Conservation (phyloP, 2,797 vertebrate genomes). For the Streptopelia turtur region DNA sequence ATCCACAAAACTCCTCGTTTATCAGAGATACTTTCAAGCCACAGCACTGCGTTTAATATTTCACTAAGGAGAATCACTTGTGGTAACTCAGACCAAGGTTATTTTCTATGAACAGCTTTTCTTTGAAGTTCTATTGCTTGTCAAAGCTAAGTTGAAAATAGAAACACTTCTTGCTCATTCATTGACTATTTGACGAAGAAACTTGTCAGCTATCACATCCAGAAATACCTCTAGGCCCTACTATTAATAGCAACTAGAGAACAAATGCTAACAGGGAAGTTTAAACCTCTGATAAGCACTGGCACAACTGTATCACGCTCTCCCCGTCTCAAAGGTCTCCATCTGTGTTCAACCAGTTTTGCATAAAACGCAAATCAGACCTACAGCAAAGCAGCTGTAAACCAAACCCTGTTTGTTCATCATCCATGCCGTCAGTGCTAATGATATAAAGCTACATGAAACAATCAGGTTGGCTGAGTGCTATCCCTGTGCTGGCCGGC, state of each 20-base stretch:
- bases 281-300: conserved; percentile 28
- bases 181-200: conserved; percentile 65
- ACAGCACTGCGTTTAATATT: background rate
- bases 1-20: background rate
- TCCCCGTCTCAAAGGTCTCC: background rate
- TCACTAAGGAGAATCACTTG: background rate
- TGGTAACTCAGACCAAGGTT: conserved; percentile 18
- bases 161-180: conserved; percentile 59
- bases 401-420: background rate
- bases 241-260: conserved; percentile 54
- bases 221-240: conserved; percentile 28
- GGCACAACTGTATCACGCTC: fast-evolving
- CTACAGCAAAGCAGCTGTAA: background rate
- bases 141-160: conserved; percentile 54
- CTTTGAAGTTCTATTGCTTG: conserved; percentile 45
- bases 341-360: background rate
- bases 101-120: conserved; percentile 26
- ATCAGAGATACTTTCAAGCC: background rate
- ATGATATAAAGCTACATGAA: background rate
- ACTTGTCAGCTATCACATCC: conserved; percentile 57
- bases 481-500: background rate
- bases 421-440: background rate
- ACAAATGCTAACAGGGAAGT: conserved; percentile 43
- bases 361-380: background rate
- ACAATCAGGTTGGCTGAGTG: background rate